phyloP scores from a whole-genome alignment of 23 tunicate species.

The Phallusia fumigata region DNA sequence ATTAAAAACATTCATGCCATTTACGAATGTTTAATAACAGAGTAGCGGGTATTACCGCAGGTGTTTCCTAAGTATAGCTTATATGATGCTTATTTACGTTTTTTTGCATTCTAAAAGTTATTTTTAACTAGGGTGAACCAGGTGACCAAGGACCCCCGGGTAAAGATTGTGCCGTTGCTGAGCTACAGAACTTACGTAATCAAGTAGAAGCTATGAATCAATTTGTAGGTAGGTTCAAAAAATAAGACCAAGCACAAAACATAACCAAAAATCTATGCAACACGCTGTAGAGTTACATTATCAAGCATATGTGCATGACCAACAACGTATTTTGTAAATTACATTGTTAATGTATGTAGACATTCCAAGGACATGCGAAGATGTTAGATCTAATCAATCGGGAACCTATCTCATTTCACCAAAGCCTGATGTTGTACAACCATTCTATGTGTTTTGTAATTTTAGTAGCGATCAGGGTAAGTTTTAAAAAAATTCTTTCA shows the following conservation, averaged over 20 bases:
- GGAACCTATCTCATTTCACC: conserved; percentile 21
- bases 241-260: neutral
- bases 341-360: too few relatives aligned
- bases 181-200: neutral
- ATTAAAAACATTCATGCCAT: too few relatives aligned
- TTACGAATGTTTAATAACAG: too few relatives aligned
- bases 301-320: too few relatives aligned
- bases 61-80: too few relatives aligned
- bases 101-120: too few relatives aligned
- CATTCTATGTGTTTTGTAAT: conserved; percentile 4
- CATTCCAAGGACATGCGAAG: conserved; percentile 2
- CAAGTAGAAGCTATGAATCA: neutral
- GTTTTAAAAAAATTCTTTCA: too few relatives aligned
- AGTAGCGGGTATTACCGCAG: too few relatives aligned
- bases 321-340: too few relatives aligned
- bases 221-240: neutral
- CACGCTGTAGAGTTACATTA: too few relatives aligned
- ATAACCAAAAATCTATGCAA: too few relatives aligned
- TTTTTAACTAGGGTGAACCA: neutral
- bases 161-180: neutral
- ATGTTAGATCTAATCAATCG: neutral
- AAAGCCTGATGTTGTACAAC: neutral
- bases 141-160: neutral
- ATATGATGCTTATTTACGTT: too few relatives aligned
- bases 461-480: neutral